Conservation (phyloP, 2,888 invertebrate species). For the Coenonympha glycerion region DNA sequence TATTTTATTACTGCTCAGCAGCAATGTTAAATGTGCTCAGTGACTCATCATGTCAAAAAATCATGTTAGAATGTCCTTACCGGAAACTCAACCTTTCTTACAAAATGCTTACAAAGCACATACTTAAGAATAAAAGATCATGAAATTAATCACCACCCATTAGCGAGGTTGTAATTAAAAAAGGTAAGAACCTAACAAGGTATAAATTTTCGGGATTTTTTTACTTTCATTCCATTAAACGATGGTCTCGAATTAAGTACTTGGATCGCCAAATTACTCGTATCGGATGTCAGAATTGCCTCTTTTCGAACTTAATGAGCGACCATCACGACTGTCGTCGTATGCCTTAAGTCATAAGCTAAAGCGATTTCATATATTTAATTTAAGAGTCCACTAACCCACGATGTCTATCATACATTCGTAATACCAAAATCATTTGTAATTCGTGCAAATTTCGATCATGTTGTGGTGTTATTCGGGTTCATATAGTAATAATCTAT, state of each 20-base stretch:
- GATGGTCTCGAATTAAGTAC: slow-evolving; percentile 39
- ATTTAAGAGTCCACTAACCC: too few species aligned
- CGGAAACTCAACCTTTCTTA: too few species aligned
- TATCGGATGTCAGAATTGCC: slow-evolving; percentile 56
- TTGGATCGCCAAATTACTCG: slow-evolving; percentile 48
- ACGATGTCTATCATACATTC: too few species aligned
- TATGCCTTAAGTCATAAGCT: slow-evolving; percentile 29
- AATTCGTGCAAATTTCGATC: too few species aligned
- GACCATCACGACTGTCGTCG: slow-evolving; percentile 46
- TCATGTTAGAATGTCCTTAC: too few species aligned
- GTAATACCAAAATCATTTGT: too few species aligned
- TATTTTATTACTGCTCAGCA: too few species aligned
- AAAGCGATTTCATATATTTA: slow-evolving; percentile 9
- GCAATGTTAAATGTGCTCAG: too few species aligned
- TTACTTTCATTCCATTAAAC: slow-evolving; percentile 27
- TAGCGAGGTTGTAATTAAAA: neutral
- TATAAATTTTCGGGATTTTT: slow-evolving; percentile 13
- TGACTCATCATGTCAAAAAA: too few species aligned
- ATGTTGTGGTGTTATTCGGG: too few species aligned
- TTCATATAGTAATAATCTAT: too few species aligned
- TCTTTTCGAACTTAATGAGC: slow-evolving; percentile 59
- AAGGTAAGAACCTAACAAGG: neutral
- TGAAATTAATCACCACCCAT: neutral
- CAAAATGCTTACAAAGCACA: neutral
- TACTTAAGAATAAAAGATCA: neutral